phyloP scores from a whole-genome alignment of 2,888 invertebrate genomes.

The Eristalis tenax region DNA sequence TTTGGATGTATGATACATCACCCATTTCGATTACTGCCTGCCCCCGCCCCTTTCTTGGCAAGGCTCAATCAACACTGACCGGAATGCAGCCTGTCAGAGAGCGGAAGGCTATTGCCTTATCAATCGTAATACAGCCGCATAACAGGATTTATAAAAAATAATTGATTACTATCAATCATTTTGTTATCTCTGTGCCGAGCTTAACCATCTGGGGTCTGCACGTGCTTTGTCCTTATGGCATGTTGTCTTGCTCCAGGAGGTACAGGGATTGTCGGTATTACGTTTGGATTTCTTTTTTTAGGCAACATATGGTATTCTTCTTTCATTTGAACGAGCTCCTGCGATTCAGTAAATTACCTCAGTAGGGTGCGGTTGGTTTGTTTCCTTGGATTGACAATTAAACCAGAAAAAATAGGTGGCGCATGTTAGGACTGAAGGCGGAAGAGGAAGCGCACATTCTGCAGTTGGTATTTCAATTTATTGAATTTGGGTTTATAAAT shows the following conservation, averaged over 20 bases:
- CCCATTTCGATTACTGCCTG: neutral
- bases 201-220: conserved; percentile 11
- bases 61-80: neutral
- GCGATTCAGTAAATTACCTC: neutral
- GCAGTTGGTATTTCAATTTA: too few relatives aligned
- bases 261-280: neutral
- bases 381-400: neutral
- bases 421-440: too few relatives aligned
- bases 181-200: conserved; percentile 32
- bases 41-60: neutral
- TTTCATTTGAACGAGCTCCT: neutral
- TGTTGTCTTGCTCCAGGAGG: neutral
- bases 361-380: neutral
- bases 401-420: too few relatives aligned
- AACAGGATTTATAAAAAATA: conserved; percentile 47
- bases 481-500: too few relatives aligned
- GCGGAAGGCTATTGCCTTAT: neutral
- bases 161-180: conserved; percentile 59
- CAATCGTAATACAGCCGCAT: conserved; percentile 16
- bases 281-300: neutral
- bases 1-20: neutral
- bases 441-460: too few relatives aligned
- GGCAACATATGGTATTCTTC: neutral
- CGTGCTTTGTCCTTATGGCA: neutral
- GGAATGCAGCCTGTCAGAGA: neutral